Percentiles rank a stretch among this genome's conserved stretches.
phyloP scores from a whole-genome alignment of 2,797 vertebrate species.

The Leptatherina wallacei region DNA sequence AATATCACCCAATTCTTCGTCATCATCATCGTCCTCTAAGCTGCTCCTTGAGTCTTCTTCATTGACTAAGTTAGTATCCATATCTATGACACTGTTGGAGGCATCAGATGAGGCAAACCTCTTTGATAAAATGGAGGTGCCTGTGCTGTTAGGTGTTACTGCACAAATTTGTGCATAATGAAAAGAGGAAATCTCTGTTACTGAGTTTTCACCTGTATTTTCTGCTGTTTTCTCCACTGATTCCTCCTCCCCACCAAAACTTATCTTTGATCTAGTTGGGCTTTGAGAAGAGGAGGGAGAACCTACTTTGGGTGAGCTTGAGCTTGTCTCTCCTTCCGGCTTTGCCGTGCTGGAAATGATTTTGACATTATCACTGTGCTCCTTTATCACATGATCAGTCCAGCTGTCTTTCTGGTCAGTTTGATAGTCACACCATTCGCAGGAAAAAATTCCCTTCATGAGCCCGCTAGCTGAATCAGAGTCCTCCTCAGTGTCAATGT shows the following conservation, averaged over 20 bases:
- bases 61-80: slow-evolving; percentile 89
- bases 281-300: slow-evolving; percentile 85
- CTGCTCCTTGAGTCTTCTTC: slow-evolving; percentile 91
- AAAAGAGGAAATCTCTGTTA: slow-evolving; percentile 86
- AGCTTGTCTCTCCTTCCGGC: slow-evolving; percentile 83
- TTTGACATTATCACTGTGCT: slow-evolving; percentile 96
- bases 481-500: slow-evolving; percentile 80
- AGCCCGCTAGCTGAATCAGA: slow-evolving; percentile 81
- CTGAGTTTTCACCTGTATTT: slow-evolving; percentile 81
- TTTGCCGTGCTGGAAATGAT: slow-evolving; percentile 89
- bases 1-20: slow-evolving; percentile 92
- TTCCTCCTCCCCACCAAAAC: slow-evolving; percentile 84
- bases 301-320: slow-evolving; percentile 84
- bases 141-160: slow-evolving; percentile 90
- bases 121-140: slow-evolving; percentile 90
- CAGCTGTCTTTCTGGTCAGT: slow-evolving; percentile 92
- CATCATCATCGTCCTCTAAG: slow-evolving; percentile 94
- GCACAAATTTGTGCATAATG: slow-evolving; percentile 90
- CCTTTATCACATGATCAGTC: slow-evolving; percentile 97
- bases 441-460: slow-evolving; percentile 90
- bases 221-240: slow-evolving; percentile 76
- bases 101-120: slow-evolving; percentile 88
- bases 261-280: slow-evolving; percentile 84
- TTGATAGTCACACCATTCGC: slow-evolving; percentile 98
- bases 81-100: slow-evolving; percentile 84